Conservation (phyloP, 1,140 invertebrate species). For the Lordiphosa clarofinis region DNA sequence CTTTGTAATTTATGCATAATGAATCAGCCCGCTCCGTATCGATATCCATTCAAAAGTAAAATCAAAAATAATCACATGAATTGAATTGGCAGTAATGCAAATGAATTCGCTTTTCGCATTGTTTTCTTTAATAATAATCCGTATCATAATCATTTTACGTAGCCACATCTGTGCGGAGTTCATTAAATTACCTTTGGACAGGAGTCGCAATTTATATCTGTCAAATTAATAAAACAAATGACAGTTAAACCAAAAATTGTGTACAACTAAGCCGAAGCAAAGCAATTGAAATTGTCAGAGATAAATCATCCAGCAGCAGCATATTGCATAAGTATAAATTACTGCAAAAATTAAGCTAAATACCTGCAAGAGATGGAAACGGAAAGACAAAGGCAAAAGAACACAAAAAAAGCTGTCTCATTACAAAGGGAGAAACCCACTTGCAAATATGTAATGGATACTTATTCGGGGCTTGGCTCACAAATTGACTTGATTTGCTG, state of each 20-base stretch:
- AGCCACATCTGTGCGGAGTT: too few species aligned
- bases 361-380: too few species aligned
- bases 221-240: neutral
- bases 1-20: constrained; percentile 10
- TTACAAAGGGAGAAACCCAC: neutral
- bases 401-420: neutral
- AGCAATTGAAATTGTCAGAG: constrained; percentile 5
- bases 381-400: neutral
- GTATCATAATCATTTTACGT: constrained; percentile 1
- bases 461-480: constrained; percentile 7
- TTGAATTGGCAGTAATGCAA: neutral
- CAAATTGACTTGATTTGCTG: constrained; percentile 14
- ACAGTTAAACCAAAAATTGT: too few species aligned
- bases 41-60: constrained; percentile 4
- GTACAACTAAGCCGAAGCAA: too few species aligned
- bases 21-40: constrained; percentile 3
- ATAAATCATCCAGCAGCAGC: constrained; percentile 12
- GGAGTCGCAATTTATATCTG: constrained; percentile 5
- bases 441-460: constrained; percentile 13
- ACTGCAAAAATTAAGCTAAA: too few species aligned
- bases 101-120: constrained; percentile 1
- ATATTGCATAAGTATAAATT: neutral
- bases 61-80: constrained; percentile 9
- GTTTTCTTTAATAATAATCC: constrained; percentile 4
- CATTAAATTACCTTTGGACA: too few species aligned